Conservation (phyloP, 2,888 invertebrate species). For the Pogonocherus hispidulus region DNA sequence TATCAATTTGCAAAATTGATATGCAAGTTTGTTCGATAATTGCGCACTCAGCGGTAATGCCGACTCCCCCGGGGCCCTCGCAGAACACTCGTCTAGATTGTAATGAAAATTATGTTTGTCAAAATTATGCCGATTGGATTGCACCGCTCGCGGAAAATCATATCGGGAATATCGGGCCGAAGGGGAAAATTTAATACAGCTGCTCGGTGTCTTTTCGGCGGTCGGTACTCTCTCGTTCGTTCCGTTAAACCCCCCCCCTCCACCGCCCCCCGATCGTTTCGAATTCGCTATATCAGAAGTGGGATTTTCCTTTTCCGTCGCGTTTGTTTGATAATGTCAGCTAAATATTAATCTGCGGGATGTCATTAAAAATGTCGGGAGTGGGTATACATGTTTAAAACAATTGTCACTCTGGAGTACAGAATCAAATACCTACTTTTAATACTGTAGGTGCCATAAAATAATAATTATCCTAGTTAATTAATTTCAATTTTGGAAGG, state of each 20-base stretch:
- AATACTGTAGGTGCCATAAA: no score
- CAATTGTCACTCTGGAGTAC: no score
- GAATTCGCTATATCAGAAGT: no score
- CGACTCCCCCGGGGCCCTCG: constrained; percentile 49
- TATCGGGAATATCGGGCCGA: constrained; percentile 37
- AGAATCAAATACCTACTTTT: no score
- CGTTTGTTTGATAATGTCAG: no score
- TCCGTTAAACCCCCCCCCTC: no score
- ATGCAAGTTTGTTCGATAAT: constrained; percentile 68
- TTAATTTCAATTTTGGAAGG: no score
- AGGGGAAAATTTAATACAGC: constrained; percentile 38
- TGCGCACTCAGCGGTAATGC: constrained; percentile 67
- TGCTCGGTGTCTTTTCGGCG: constrained; percentile 5
- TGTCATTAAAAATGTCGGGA: no score
- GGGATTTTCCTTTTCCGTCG: background rate
- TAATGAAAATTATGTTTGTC: constrained; percentile 68
- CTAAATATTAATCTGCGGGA: no score
- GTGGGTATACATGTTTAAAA: no score
- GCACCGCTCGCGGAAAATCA: constrained; percentile 21
- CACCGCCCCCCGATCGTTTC: background rate
- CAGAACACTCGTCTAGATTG: constrained; percentile 62
- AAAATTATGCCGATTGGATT: constrained; percentile 53
- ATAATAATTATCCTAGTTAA: no score
- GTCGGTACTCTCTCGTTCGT: background rate
- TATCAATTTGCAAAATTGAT: constrained; percentile 67